These are phyloP conservation scores for Ficedula albicollis DNA, from an alignment of 2,797 vertebrate genomes.

Conservation along the genomic window DNA sequence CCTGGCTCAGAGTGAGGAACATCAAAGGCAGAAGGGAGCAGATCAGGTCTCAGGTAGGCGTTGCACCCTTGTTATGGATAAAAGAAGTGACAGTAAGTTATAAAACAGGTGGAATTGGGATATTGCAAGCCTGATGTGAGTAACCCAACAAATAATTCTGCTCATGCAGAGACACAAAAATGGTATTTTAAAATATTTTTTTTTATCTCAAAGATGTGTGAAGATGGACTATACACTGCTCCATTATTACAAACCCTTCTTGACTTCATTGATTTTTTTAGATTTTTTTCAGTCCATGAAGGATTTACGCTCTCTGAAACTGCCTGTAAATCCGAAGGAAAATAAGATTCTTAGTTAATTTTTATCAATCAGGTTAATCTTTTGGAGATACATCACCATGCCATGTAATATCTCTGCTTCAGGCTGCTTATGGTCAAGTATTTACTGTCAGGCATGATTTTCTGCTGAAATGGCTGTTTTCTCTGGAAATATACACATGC, in stretches of 20 bases:
- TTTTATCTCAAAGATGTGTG: fast-evolving
- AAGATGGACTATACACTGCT: not conserved
- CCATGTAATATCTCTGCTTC: not conserved
- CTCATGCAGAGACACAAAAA: not conserved
- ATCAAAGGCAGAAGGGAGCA: slow-evolving; percentile 65
- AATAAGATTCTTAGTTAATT: not conserved
- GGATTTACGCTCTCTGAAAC: not conserved
- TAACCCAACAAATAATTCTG: not conserved
- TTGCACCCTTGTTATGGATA: slow-evolving; percentile 48
- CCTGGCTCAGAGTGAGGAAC: slow-evolving; percentile 2
- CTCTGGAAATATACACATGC: not conserved
- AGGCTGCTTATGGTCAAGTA: not conserved
- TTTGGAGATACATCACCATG: not conserved
- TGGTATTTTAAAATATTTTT: not conserved
- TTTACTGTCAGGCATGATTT: not conserved
- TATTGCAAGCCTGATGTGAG: not conserved
- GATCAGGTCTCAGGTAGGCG: slow-evolving; percentile 73
- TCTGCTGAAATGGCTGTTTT: slow-evolving; percentile 16
- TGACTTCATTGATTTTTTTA: not conserved
- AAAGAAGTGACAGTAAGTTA: slow-evolving; percentile 63
- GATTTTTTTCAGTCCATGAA: not conserved
- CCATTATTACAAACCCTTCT: not conserved
- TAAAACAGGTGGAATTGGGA: slow-evolving; percentile 61
- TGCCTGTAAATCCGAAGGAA: not conserved
- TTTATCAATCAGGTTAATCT: not conserved